Evolutionary conservation across 2,797 vertebrate species (phyloP), one percentile per base, ranked within the genome.

Genomic region (Taenioides sp.): DNA sequence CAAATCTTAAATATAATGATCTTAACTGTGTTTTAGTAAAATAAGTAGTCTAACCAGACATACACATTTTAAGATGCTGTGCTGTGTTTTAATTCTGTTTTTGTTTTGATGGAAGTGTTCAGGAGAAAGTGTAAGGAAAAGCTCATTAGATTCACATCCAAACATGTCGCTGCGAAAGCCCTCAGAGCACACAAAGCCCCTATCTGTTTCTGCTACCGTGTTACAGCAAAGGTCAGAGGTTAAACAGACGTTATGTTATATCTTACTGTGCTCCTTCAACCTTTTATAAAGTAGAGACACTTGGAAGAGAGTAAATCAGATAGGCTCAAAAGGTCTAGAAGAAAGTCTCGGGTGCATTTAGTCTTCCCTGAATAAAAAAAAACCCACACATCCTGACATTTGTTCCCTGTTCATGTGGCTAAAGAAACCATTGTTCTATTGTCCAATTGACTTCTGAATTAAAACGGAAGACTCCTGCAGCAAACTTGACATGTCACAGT

Each of bases 351-450:
- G 63, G 69, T 65, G 85, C 72, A 78, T 81, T 81, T 70, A 60
- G 78, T 74, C 82, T 88, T 89, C 80, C 85, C 85, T 89, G 77
- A 86, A 85, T 79, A 73, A 79, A 60, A 70, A 37, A 47, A 49
- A 52, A 22, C 69, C 5, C 31, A 80, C 75, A 91, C 86, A 87
- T 91, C 87, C 92, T 91, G 89, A 73, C 79, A 86, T 92, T 92
- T 88, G 88, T 86, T 87, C 85, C 89, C 73, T 80, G 85, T 86
- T 89, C 87, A 89, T 75, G 81, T 60, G 17, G 20, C 77, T 76
- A 77, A 80, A 84, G 80, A 77, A 64, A 76, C 86, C 78, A 93
- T 92, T 92, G 89, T 93, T 91, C 91, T 70, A 91, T 92, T 93
- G 90, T 93, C 86, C 80, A 67, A 52, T 9, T 73, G 62, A 74